Evolutionary conservation across 1,140 invertebrate species (phyloP).

Genomic region (Idris sp.): DNA sequence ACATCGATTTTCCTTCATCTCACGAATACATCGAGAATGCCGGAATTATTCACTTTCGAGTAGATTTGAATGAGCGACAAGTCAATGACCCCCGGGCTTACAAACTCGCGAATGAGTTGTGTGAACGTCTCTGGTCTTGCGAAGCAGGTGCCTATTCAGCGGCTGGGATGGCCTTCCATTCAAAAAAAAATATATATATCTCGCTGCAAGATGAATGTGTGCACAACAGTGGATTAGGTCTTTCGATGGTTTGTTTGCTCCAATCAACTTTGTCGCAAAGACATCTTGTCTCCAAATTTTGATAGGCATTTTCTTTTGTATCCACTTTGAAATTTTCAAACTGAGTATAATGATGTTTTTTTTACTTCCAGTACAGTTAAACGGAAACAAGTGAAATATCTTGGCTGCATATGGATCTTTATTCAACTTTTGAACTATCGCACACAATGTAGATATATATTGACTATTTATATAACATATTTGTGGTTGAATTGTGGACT

Average conservation of each 20-base stretch:
- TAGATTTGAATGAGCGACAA: conserved; percentile 59
- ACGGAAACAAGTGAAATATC: too few species aligned
- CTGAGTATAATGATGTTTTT: too few species aligned
- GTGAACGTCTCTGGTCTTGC: conserved; percentile 64
- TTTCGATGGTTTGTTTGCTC: conserved; percentile 38
- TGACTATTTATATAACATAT: too few species aligned
- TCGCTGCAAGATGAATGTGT: conserved; percentile 53
- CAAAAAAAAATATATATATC: conserved; percentile 56
- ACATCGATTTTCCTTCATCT: conserved; percentile 58
- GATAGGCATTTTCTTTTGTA: conserved; percentile 1
- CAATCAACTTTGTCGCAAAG: conserved; percentile 34
- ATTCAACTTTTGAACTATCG: too few species aligned
- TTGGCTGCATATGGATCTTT: too few species aligned
- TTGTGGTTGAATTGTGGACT: too few species aligned
- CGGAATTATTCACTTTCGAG: conserved; percentile 55
- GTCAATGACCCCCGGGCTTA: conserved; percentile 69
- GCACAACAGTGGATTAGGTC: conserved; percentile 40
- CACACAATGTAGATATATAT: too few species aligned
- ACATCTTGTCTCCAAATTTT: conserved; percentile 6
- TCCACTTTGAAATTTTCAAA: background rate
- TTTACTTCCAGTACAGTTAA: too few species aligned
- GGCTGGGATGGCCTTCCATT: conserved; percentile 60
- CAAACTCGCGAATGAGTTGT: conserved; percentile 29
- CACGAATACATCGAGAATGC: conserved; percentile 30
- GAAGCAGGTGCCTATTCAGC: conserved; percentile 74